Conservation (phyloP, 2,888 invertebrate species). For the Ecdyonurus torrentis region DNA sequence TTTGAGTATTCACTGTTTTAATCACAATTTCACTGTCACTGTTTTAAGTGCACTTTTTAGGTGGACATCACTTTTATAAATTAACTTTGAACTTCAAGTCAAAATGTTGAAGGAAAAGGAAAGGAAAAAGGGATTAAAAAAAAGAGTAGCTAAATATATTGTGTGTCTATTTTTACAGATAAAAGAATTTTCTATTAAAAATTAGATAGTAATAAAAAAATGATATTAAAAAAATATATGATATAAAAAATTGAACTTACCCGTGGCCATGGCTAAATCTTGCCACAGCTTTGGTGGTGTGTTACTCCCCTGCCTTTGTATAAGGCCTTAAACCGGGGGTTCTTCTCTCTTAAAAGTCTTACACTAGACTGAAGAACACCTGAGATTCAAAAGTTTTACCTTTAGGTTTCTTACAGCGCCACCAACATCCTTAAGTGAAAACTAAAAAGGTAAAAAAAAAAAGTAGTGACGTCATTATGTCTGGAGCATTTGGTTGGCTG, state of each 20-base stretch:
- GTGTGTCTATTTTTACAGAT: too few species aligned
- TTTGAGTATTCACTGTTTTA: too few species aligned
- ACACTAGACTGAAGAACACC: neutral
- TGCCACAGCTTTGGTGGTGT: slow-evolving; percentile 5
- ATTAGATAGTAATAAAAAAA: too few species aligned
- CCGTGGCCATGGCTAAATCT: slow-evolving; percentile 7
- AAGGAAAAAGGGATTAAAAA: too few species aligned
- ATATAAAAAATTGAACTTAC: neutral
- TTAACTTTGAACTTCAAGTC: too few species aligned
- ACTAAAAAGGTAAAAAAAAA: neutral
- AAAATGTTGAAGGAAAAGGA: too few species aligned
- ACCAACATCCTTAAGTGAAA: neutral
- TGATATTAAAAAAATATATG: too few species aligned
- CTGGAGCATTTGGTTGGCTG: neutral
- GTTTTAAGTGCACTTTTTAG: too few species aligned
- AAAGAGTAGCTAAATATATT: too few species aligned
- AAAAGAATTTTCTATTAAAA: too few species aligned
- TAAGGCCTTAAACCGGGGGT: neutral
- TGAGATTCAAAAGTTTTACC: neutral
- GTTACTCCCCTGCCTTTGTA: neutral
- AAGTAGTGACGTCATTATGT: neutral
- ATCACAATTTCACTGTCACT: too few species aligned
- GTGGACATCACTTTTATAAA: too few species aligned
- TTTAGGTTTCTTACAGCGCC: neutral
- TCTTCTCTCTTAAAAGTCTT: slow-evolving; percentile 1